Evolutionary conservation across 2,797 vertebrate genomes (phyloP).

Genomic region (Lutjanus argentimaculatus): DNA sequence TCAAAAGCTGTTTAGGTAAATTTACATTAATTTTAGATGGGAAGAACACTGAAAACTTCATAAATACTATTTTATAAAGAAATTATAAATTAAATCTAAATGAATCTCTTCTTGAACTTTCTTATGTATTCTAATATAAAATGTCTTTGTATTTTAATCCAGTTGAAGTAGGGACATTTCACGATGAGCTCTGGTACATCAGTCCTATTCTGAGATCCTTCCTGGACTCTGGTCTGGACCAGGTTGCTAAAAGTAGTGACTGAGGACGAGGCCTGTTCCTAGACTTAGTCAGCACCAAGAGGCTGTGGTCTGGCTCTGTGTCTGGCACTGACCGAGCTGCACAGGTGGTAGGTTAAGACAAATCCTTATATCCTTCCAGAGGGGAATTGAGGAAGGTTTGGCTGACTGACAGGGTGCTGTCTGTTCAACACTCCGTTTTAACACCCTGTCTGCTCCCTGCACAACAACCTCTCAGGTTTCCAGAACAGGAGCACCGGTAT

Average conservation of each 20-base stretch:
- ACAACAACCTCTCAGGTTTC: constrained; percentile 14
- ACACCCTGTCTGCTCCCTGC: constrained; percentile 17
- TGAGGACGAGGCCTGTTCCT: constrained; percentile 29
- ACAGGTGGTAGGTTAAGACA: constrained; percentile 60
- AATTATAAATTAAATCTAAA: not conserved
- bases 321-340: constrained; percentile 32
- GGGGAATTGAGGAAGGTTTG: constrained; percentile 36
- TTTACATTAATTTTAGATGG: not conserved
- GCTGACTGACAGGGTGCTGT: constrained; percentile 29
- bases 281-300: constrained; percentile 71
- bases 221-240: constrained; percentile 23
- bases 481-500: constrained; percentile 2
- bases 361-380: constrained; percentile 58
- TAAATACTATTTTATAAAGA: not conserved
- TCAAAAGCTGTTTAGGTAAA: not conserved
- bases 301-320: constrained; percentile 10
- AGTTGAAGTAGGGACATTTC: constrained; percentile 23
- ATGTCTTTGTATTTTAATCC: constrained; percentile 18
- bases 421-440: constrained; percentile 19
- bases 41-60: not conserved
- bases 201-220: constrained; percentile 37
- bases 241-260: constrained; percentile 44
- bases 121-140: not conserved
- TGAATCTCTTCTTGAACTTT: not conserved
- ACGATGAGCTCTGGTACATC: constrained; percentile 22